These are phyloP conservation scores for Horisme vitalbata DNA, from an alignment of 2,888 invertebrate genomes.

Conservation along the genomic window DNA sequence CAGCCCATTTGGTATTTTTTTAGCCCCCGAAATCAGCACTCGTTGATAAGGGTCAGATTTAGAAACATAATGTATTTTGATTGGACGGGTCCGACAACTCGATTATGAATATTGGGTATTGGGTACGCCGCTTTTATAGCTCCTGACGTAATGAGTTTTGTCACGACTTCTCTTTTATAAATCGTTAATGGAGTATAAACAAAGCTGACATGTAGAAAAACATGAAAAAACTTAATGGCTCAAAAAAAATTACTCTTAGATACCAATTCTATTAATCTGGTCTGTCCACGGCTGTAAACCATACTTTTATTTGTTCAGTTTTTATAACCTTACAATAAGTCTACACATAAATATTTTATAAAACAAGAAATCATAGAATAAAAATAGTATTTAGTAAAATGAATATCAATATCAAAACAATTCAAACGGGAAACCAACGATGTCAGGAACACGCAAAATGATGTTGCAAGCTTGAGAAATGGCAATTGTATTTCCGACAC, in stretches of 20 bases:
- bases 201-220: conserved; percentile 19
- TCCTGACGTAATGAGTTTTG: conserved; percentile 36
- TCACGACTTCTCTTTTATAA: conserved; percentile 30
- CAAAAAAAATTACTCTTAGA: conserved; percentile 29
- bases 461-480: not conserved
- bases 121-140: conserved; percentile 32
- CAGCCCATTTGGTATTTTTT: too few species aligned
- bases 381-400: not conserved
- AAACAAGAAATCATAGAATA: too few species aligned
- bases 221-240: conserved; percentile 27
- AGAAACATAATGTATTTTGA: conserved; percentile 42
- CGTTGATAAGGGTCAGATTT: conserved; percentile 30
- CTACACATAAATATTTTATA: too few species aligned
- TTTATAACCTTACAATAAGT: too few species aligned
- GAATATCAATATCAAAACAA: not conserved
- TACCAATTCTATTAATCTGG: conserved; percentile 26
- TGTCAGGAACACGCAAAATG: too few species aligned
- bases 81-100: conserved; percentile 40
- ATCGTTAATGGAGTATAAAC: conserved; percentile 29
- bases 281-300: conserved; percentile 9
- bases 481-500: not conserved
- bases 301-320: not conserved
- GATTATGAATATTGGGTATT: conserved; percentile 35
- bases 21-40: conserved; percentile 13
- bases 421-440: too few species aligned